Percentiles rank a stretch among this genome's conserved stretches.
These are phyloP conservation scores for Hemicentrotus pulcherrimus DNA, from an alignment of 35 echinoderm and acorn worm species.

Conservation along the genomic window DNA sequence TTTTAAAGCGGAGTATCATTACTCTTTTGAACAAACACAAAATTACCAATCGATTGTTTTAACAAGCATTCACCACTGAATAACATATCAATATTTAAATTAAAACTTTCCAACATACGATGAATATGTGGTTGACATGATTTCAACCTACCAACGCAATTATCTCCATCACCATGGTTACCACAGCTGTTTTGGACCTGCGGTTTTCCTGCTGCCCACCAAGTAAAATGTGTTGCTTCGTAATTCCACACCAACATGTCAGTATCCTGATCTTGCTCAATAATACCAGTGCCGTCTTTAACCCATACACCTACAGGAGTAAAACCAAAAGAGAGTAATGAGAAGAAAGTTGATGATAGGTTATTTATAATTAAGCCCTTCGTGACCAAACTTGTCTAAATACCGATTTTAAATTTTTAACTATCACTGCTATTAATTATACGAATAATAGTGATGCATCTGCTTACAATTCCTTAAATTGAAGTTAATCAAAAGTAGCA, in stretches of 20 bases:
- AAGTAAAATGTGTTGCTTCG: constrained; percentile 58
- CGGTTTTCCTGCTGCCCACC: constrained; percentile 63
- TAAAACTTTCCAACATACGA: neutral
- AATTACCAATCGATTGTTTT: too few relatives aligned
- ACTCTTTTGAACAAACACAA: too few relatives aligned
- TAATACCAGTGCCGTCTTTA: constrained; percentile 51
- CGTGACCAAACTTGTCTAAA: too few relatives aligned
- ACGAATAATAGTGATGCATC: too few relatives aligned
- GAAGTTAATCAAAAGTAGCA: too few relatives aligned
- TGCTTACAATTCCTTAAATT: too few relatives aligned
- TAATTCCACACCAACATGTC: constrained; percentile 55
- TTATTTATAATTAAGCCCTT: too few relatives aligned
- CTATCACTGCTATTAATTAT: too few relatives aligned
- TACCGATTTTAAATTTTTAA: too few relatives aligned
- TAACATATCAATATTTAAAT: neutral
- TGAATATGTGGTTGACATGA: neutral
- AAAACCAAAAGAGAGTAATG: neutral
- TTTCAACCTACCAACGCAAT: constrained; percentile 15
- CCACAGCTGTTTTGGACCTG: neutral
- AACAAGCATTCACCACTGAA: too few relatives aligned
- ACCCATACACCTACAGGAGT: constrained; percentile 40
- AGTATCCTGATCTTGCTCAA: neutral
- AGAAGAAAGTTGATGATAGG: too few relatives aligned
- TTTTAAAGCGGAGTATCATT: too few relatives aligned
- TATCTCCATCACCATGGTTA: neutral